Evolutionary conservation across 2,113 vertebrate genomes (phyloP).

Genomic region (Falcunculus frontatus): DNA sequence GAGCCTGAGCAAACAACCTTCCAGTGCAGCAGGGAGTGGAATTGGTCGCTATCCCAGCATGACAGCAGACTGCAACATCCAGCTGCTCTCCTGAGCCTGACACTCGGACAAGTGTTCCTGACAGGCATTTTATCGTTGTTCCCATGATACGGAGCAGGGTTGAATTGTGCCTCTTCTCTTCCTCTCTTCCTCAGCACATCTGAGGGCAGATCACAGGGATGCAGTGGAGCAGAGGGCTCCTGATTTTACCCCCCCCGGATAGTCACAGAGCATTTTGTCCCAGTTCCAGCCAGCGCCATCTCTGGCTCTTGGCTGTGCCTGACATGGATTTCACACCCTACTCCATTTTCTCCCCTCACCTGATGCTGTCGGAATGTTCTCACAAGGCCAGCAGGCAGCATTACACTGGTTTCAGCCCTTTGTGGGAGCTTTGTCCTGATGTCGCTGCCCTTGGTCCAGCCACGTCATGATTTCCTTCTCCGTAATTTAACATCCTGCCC

Average conservation of each 20-base stretch:
- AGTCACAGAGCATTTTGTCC: neutral
- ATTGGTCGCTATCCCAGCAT: neutral
- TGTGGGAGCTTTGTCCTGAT: neutral
- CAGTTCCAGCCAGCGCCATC: neutral
- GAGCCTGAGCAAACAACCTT: neutral
- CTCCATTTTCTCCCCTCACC: neutral
- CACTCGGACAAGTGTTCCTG: rapidly evolving
- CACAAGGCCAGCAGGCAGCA: rapidly evolving
- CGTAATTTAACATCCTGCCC: neutral
- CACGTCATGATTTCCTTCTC: neutral
- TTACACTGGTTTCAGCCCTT: neutral
- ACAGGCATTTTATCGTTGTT: neutral
- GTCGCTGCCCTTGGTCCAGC: neutral
- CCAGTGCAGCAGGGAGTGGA: neutral
- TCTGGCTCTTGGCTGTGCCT: neutral
- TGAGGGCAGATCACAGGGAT: neutral
- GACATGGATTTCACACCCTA: neutral
- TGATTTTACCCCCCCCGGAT: rapidly evolving
- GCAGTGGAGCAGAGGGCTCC: neutral
- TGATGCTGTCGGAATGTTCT: neutral
- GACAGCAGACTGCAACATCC: neutral
- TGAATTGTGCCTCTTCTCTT: neutral
- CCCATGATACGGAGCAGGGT: neutral
- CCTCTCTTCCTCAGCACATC: neutral
- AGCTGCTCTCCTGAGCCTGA: neutral